A percentile compares a stretch with the other conserved stretches of the same genome.
Evolutionary conservation across 2,797 vertebrate genomes (phyloP).

Genomic region (Phalloptychus januarius): DNA sequence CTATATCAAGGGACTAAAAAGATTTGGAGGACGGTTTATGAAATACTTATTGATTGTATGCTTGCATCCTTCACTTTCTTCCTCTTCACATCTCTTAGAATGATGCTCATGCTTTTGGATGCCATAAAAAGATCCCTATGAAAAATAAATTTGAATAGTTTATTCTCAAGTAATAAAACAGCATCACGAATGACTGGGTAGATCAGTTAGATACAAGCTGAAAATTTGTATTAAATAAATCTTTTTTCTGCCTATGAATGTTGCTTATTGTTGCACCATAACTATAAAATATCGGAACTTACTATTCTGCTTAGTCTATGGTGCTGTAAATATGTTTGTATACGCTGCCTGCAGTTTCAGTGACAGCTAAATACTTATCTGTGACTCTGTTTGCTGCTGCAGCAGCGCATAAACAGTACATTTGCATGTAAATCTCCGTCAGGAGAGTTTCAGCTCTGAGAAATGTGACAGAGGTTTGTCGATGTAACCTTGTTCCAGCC

Average conservation of each 20-base stretch:
- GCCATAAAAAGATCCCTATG: not conserved
- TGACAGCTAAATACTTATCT: constrained; percentile 33
- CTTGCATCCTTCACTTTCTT: not conserved
- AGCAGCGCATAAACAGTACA: constrained; percentile 11
- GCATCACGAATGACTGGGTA: not conserved
- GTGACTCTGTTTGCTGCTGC: constrained; percentile 17
- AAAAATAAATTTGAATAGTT: not conserved
- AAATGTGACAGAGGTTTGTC: constrained; percentile 37
- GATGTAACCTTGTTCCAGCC: constrained; percentile 39
- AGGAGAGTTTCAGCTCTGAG: constrained; percentile 25
- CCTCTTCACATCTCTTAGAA: not conserved
- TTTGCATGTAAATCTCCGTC: constrained; percentile 37
- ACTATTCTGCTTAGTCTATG: constrained; percentile 21
- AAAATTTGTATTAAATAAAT: not conserved
- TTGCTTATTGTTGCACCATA: constrained; percentile 27
- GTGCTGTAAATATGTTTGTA: constrained; percentile 23
- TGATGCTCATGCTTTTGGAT: not conserved
- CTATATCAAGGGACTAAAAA: not conserved
- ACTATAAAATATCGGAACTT: constrained; percentile 30
- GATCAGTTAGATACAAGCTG: not conserved
- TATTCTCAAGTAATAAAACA: not conserved
- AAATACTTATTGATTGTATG: not conserved
- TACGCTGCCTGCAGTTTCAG: constrained; percentile 21
- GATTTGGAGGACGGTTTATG: not conserved
- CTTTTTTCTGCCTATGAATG: not conserved